Conservation (phyloP, 1,140 invertebrate species). For the Pygmarrhopalites habei region DNA sequence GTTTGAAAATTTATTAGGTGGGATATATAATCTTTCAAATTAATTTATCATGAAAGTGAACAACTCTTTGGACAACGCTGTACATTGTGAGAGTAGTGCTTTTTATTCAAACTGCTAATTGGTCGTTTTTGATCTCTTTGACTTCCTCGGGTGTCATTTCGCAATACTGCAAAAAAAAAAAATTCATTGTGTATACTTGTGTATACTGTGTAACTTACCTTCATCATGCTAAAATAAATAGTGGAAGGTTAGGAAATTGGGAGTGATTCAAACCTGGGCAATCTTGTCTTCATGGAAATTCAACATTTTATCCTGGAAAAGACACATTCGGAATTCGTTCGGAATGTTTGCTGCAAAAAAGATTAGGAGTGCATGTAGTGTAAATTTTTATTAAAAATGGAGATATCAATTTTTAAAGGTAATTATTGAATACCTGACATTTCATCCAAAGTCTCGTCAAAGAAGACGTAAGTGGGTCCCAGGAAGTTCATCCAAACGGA, state of each 20-base stretch:
- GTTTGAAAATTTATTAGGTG: too few species aligned
- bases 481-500: conserved; percentile 27
- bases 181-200: neutral
- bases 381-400: neutral
- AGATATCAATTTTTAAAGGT: neutral
- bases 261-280: conserved; percentile 16
- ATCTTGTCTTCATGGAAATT: conserved; percentile 29
- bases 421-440: neutral
- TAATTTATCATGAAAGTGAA: too few species aligned
- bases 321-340: conserved; percentile 14
- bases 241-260: neutral
- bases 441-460: conserved; percentile 22
- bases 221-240: too few species aligned
- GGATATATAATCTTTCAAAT: too few species aligned
- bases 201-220: too few species aligned
- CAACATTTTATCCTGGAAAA: conserved; percentile 27
- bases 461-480: conserved; percentile 28
- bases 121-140: neutral
- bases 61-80: too few species aligned
- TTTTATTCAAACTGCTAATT: too few species aligned
- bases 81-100: too few species aligned
- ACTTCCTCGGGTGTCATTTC: conserved; percentile 15
- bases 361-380: neutral
- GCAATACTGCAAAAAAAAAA: conserved; percentile 15
- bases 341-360: neutral